A percentile compares a stretch with the other conserved stretches of the same genome.
Conservation (phyloP, 2,888 invertebrate species). For the Limnephilus auricula region DNA sequence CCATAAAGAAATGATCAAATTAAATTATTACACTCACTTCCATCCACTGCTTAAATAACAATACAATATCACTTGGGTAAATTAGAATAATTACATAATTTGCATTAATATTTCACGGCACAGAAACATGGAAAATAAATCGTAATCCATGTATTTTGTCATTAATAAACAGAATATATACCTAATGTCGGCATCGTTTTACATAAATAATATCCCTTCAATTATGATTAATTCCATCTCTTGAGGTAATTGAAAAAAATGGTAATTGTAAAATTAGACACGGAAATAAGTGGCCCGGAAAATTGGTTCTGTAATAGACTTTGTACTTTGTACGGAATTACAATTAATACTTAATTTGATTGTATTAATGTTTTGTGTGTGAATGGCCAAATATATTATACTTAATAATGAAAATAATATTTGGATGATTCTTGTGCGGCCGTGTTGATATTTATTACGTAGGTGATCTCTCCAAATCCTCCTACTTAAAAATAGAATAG, state of each 20-base stretch:
- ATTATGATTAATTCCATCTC: slow-evolving; percentile 24
- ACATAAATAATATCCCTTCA: neutral
- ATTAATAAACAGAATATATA: slow-evolving; percentile 57
- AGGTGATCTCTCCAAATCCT: no score
- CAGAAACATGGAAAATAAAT: slow-evolving; percentile 9
- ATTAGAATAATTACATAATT: slow-evolving; percentile 39
- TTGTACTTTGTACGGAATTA: neutral
- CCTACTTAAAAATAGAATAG: no score
- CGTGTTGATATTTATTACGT: no score
- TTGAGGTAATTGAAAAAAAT: slow-evolving; percentile 53
- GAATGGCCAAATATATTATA: neutral
- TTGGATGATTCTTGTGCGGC: no score
- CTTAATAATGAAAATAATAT: no score
- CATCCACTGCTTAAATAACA: neutral
- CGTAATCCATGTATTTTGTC: slow-evolving; percentile 45
- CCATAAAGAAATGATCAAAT: neutral
- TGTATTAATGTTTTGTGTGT: neutral
- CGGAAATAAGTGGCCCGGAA: slow-evolving; percentile 1
- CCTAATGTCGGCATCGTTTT: neutral
- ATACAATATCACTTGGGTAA: neutral
- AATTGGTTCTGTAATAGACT: slow-evolving; percentile 10
- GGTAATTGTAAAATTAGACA: slow-evolving; percentile 44
- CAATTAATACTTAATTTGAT: neutral
- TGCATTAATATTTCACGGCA: slow-evolving; percentile 31
- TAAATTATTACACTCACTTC: slow-evolving; percentile 8